Percentiles rank a stretch among this genome's conserved stretches.
phyloP scores from a whole-genome alignment of 2,113 vertebrate species.

The Dolichallabes microphthalmus region DNA sequence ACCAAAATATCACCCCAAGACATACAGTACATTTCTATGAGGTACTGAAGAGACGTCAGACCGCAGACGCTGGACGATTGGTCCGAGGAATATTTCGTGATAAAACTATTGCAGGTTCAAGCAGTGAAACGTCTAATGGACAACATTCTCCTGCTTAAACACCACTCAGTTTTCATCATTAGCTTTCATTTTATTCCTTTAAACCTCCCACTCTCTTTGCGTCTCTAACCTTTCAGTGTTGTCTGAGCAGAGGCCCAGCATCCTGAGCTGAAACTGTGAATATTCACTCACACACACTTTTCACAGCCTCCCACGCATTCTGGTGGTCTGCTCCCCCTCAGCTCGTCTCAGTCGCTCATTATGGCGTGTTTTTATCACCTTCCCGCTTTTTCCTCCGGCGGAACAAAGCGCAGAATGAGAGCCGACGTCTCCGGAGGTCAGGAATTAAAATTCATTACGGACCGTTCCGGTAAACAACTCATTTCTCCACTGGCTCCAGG shows the following conservation, averaged over 20 bases:
- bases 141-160: not conserved
- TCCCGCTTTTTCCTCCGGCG: not conserved
- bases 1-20: not conserved
- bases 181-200: not conserved
- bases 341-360: conserved; percentile 19
- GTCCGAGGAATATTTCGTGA: not conserved
- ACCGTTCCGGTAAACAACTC: conserved; percentile 21
- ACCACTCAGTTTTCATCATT: not conserved
- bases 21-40: not conserved
- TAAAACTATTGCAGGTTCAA: not conserved
- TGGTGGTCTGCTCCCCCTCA: not conserved
- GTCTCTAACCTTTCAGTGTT: not conserved
- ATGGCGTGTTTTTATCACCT: not conserved
- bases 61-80: not conserved
- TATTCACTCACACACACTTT: not conserved
- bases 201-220: conserved; percentile 44
- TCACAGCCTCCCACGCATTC: not conserved
- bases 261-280: conserved; percentile 22
- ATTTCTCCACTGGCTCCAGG: conserved; percentile 1
- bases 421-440: conserved; percentile 20
- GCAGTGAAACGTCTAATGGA: not conserved
- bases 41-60: not conserved
- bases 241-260: not conserved
- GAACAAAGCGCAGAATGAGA: not conserved
- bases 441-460: conserved; percentile 30